Percentiles rank a stretch among this genome's conserved stretches.
phyloP scores from a whole-genome alignment of 2,113 vertebrate species.

The Potamarius usumacintae region DNA sequence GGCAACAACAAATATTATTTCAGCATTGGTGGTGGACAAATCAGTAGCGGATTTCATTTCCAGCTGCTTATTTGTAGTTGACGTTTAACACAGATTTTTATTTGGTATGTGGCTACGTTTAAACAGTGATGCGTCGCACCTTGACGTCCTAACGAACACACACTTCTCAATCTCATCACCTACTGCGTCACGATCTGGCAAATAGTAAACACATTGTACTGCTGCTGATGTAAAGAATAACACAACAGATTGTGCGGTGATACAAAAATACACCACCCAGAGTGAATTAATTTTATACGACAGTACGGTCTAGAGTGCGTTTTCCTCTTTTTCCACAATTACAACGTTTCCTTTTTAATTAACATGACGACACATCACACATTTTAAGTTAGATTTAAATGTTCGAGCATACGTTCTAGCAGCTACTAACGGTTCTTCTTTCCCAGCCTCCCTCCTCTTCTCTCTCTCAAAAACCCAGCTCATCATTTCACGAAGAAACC shows the following conservation, averaged over 20 bases:
- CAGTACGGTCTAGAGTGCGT: neutral
- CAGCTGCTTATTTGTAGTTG: neutral
- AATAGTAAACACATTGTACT: neutral
- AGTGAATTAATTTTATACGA: too few species aligned
- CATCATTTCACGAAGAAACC: neutral
- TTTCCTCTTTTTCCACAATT: neutral
- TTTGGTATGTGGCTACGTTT: neutral
- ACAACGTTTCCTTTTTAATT: too few species aligned
- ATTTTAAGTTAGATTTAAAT: neutral
- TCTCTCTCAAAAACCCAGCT: neutral
- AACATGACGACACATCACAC: too few species aligned
- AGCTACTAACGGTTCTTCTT: neutral
- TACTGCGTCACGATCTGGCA: neutral
- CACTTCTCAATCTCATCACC: neutral
- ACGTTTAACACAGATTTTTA: neutral
- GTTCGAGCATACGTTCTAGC: neutral
- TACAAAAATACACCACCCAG: neutral
- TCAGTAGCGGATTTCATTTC: neutral
- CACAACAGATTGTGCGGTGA: neutral
- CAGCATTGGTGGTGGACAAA: neutral
- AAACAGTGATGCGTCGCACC: neutral
- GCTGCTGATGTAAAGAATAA: neutral
- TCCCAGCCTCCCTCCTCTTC: neutral
- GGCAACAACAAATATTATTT: slow-evolving; percentile 27
- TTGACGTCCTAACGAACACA: neutral